Evolutionary conservation across 2,888 invertebrate genomes (phyloP).

Genomic region (Drosophila flavopinicola): DNA sequence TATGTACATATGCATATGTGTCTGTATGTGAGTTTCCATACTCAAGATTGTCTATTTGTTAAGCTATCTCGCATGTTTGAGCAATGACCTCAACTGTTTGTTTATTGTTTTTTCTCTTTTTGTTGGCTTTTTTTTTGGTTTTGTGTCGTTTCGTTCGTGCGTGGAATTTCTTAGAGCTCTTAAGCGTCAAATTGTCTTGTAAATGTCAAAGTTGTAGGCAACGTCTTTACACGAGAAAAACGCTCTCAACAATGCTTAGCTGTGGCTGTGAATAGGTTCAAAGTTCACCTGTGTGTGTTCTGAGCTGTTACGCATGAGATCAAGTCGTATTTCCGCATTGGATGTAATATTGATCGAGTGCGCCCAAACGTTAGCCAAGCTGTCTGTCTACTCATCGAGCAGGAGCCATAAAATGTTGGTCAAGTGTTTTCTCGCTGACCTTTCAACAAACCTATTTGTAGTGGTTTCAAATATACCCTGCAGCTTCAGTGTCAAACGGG

Average conservation of each 20-base stretch:
- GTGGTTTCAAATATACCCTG: conserved; percentile 16
- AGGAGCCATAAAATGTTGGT: conserved; percentile 42
- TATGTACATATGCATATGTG: background rate
- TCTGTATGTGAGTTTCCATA: conserved; percentile 24
- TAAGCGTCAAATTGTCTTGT: conserved; percentile 12
- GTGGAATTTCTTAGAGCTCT: conserved; percentile 37
- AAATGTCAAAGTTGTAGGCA: conserved; percentile 6
- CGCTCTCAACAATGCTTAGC: conserved; percentile 8
- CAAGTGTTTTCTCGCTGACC: conserved; percentile 46
- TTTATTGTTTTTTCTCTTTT: conserved; percentile 40
- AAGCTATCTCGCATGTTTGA: conserved; percentile 45
- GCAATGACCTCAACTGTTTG: conserved; percentile 66
- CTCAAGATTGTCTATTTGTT: conserved; percentile 45
- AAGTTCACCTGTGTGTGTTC: conserved; percentile 22
- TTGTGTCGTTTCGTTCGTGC: conserved; percentile 33
- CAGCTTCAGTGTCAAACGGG: background rate
- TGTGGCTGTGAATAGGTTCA: conserved; percentile 28
- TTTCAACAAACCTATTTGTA: conserved; percentile 23
- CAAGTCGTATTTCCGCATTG: conserved; percentile 10
- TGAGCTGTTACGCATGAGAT: conserved; percentile 1
- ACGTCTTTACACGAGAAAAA: background rate
- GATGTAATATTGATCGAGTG: conserved; percentile 14
- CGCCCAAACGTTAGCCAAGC: conserved; percentile 5
- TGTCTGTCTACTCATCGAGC: conserved; percentile 13
- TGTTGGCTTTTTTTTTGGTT: conserved; percentile 1